phyloP scores from a whole-genome alignment of 1,140 invertebrate species.

The Coboldia fuscipes region DNA sequence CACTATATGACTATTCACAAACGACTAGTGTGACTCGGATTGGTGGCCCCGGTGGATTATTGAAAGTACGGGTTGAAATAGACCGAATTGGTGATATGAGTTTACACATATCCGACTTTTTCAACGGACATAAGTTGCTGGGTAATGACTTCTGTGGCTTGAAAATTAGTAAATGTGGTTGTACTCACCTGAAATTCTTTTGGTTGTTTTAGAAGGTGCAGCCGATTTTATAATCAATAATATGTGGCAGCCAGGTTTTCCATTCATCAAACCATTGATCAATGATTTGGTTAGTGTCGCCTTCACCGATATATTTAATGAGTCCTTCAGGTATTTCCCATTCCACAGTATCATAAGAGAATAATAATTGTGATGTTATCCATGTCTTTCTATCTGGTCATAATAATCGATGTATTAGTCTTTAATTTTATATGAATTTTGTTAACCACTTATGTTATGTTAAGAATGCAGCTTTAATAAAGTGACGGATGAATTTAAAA shows the following conservation, averaged over 20 bases:
- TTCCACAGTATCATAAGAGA: slow-evolving; percentile 33
- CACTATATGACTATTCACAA: slow-evolving; percentile 48
- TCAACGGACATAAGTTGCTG: slow-evolving; percentile 36
- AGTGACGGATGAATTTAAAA: too few relatives aligned
- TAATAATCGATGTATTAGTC: too few relatives aligned
- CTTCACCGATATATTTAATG: slow-evolving; percentile 58
- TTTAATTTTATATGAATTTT: too few relatives aligned
- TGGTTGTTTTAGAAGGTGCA: background rate
- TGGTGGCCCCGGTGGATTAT: slow-evolving; percentile 20
- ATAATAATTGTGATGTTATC: slow-evolving; percentile 5
- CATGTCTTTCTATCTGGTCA: too few relatives aligned
- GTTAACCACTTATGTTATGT: too few relatives aligned
- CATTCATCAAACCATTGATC: slow-evolving; percentile 44
- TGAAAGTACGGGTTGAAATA: slow-evolving; percentile 44
- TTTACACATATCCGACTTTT: slow-evolving; percentile 49
- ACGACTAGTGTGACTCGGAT: slow-evolving; percentile 44
- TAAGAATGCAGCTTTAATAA: too few relatives aligned
- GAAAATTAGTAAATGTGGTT: too few relatives aligned
- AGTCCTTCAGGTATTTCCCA: slow-evolving; percentile 43
- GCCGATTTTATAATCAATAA: slow-evolving; percentile 34
- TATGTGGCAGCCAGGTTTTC: slow-evolving; percentile 53
- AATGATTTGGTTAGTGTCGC: slow-evolving; percentile 60
- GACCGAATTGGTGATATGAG: slow-evolving; percentile 50
- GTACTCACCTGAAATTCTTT: too few relatives aligned
- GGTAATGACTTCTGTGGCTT: slow-evolving; percentile 30